These are phyloP conservation scores for Hymenopus coronatus DNA, from an alignment of 2,888 invertebrate species.

Conservation along the genomic window DNA sequence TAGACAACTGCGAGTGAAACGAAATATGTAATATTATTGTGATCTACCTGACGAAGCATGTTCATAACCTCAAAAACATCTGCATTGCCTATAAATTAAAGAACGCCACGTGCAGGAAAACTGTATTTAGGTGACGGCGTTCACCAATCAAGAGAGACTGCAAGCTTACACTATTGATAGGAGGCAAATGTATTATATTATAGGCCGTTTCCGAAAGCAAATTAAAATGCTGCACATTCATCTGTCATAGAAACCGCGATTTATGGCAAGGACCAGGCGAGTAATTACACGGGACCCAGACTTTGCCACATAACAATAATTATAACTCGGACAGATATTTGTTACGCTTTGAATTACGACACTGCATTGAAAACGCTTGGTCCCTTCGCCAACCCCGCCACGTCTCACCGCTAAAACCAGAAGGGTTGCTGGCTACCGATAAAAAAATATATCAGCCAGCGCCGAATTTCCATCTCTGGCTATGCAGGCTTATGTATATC, in stretches of 20 bases:
- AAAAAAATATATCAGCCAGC: neutral
- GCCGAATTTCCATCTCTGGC: neutral
- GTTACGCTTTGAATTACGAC: constrained; percentile 32
- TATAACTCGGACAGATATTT: constrained; percentile 33
- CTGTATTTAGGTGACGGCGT: neutral
- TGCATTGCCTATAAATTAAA: neutral
- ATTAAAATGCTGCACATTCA: constrained; percentile 32
- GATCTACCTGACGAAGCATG: neutral
- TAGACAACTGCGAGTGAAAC: neutral
- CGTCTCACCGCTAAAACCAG: neutral
- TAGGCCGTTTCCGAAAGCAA: constrained; percentile 26
- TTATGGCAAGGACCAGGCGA: constrained; percentile 28
- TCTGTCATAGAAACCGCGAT: constrained; percentile 31
- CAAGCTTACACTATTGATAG: constrained; percentile 2
- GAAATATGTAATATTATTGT: neutral
- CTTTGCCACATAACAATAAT: constrained; percentile 32
- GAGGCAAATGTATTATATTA: constrained; percentile 8
- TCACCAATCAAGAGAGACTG: neutral
- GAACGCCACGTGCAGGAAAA: neutral
- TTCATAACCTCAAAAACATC: neutral
- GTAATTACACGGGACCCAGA: constrained; percentile 30
- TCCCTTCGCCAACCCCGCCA: neutral
- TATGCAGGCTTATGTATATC: neutral
- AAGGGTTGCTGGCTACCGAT: neutral
- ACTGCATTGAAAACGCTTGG: constrained; percentile 26